These are phyloP conservation scores for mouse (Mus musculus) DNA, from an alignment of 2,113 vertebrate species.

Conservation along the genomic window DNA sequence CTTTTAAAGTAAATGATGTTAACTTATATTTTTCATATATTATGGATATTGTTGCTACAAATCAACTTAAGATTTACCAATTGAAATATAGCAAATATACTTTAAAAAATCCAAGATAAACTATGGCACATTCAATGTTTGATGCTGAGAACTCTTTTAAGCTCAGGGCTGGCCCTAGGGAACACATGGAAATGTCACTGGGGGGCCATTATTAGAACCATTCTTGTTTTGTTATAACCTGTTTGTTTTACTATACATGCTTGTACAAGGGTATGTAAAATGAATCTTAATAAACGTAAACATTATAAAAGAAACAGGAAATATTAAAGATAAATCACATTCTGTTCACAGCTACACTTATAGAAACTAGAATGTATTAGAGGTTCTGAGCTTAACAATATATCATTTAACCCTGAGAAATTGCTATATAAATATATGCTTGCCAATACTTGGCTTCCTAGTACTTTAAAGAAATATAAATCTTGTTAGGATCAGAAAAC, in stretches of 20 bases:
- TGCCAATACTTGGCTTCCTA: slow-evolving; percentile 6
- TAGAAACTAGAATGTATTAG: not conserved
- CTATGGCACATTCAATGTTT: not conserved
- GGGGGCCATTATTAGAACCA: not conserved
- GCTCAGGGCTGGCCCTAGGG: not conserved
- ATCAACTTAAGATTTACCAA: not conserved
- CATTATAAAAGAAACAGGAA: slow-evolving; percentile 25
- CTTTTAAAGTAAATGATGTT: not conserved
- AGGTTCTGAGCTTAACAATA: not conserved
- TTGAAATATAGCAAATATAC: not conserved
- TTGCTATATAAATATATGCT: not conserved
- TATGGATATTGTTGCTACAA: not conserved
- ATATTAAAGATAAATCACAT: not conserved
- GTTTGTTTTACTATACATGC: not conserved
- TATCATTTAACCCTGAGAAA: not conserved
- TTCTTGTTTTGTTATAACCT: not conserved
- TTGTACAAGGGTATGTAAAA: not conserved
- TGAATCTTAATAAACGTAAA: not conserved
- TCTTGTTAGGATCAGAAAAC: not conserved
- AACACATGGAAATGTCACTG: not conserved
- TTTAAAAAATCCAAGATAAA: not conserved
- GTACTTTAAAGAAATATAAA: slow-evolving; percentile 28
- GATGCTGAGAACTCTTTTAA: not conserved
- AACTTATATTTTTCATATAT: slow-evolving; percentile 8
- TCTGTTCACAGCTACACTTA: not conserved